Conservation (phyloP, 2,113 vertebrate genomes). For the Edolisoma coerulescens region DNA sequence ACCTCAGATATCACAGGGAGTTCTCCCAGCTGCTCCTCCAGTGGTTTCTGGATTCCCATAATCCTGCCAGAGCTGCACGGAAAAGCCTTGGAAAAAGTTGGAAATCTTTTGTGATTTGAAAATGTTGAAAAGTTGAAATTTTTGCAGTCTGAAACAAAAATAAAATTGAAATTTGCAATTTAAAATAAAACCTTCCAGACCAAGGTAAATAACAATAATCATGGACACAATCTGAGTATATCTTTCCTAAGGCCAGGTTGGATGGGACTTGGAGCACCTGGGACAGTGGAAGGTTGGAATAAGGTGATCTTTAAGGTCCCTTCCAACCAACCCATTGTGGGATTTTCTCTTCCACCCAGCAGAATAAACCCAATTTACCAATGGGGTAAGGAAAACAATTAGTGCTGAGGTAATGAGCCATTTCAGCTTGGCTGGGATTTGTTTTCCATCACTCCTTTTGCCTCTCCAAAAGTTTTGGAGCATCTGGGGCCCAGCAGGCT, state of each 20-base stretch:
- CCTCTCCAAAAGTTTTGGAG: not conserved
- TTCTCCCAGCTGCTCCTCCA: not conserved
- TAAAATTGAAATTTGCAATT: not conserved
- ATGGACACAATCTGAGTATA: not conserved
- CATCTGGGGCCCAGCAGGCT: not conserved
- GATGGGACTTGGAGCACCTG: not conserved
- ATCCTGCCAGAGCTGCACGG: not conserved
- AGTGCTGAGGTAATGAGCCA: not conserved
- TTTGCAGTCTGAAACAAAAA: not conserved
- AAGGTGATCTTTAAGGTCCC: not conserved
- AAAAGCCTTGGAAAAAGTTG: not conserved
- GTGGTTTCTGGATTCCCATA: not conserved
- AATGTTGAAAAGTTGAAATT: not conserved
- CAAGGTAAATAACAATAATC: not conserved
- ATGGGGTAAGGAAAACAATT: not conserved
- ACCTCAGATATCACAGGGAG: fast-evolving
- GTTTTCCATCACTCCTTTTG: not conserved
- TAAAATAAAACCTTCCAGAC: not conserved
- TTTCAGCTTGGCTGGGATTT: not conserved
- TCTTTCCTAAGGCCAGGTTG: not conserved
- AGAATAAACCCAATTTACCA: not conserved
- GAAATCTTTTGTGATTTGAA: not conserved
- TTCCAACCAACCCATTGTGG: not conserved
- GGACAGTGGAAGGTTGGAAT: not conserved
- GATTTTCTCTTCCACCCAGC: not conserved